These are phyloP conservation scores for Camptogramma bilineatum DNA, from an alignment of 2,888 invertebrate species.

Conservation along the genomic window DNA sequence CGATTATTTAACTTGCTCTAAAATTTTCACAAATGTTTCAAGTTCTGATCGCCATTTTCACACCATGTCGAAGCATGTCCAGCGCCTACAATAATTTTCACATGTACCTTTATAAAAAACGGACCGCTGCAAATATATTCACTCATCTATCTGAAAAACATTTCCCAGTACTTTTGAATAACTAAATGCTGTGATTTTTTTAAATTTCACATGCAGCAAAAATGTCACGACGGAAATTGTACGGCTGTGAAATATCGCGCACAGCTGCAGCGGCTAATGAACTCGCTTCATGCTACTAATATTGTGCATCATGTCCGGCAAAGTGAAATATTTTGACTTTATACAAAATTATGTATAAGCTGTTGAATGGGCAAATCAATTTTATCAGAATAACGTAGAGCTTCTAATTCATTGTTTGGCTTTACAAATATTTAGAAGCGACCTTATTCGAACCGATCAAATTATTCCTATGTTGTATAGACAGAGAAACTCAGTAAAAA, in stretches of 20 bases:
- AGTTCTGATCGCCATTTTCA: background rate
- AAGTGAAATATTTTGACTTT: slow-evolving; percentile 56
- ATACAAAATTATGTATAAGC: slow-evolving; percentile 33
- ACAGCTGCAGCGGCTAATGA: slow-evolving; percentile 76
- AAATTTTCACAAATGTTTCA: background rate
- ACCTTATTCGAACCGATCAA: too few relatives aligned
- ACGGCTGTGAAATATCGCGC: slow-evolving; percentile 71
- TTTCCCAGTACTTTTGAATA: slow-evolving; percentile 35
- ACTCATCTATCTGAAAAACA: slow-evolving; percentile 19
- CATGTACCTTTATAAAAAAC: background rate
- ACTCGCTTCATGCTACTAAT: slow-evolving; percentile 76
- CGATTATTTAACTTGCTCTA: background rate
- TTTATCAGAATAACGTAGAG: background rate
- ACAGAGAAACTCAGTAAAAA: too few relatives aligned
- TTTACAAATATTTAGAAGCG: too few relatives aligned
- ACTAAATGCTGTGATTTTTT: slow-evolving; percentile 46
- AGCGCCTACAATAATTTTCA: background rate
- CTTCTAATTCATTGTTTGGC: too few relatives aligned
- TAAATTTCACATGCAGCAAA: slow-evolving; percentile 67
- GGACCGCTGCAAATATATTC: slow-evolving; percentile 5
- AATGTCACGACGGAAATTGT: slow-evolving; percentile 70
- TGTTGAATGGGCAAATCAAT: slow-evolving; percentile 19
- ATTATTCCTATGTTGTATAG: too few relatives aligned
- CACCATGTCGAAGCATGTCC: background rate
- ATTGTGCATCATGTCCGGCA: slow-evolving; percentile 65